phyloP scores from a whole-genome alignment of 2,888 invertebrate species.

The Volucella inflata region DNA sequence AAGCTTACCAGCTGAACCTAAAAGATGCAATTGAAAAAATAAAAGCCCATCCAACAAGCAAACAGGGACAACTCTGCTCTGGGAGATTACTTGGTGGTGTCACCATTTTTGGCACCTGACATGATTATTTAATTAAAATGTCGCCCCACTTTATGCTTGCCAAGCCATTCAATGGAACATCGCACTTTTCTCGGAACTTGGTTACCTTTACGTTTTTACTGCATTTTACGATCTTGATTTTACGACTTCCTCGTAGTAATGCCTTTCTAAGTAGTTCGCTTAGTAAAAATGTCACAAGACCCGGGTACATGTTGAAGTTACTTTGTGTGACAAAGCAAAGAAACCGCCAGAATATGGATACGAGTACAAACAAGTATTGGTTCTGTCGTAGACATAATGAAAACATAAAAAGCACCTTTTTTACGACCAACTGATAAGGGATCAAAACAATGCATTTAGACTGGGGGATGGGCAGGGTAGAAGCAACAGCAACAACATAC shows the following conservation, averaged over 20 bases:
- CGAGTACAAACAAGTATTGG: background rate
- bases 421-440: constrained; percentile 62
- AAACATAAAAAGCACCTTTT: constrained; percentile 57
- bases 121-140: constrained; percentile 52
- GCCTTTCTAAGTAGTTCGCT: constrained; percentile 55
- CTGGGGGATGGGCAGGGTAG: background rate
- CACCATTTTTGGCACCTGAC: constrained; percentile 35
- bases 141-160: constrained; percentile 7
- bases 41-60: background rate
- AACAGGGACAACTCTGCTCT: background rate
- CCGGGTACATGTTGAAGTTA: constrained; percentile 23
- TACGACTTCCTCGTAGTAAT: constrained; percentile 46
- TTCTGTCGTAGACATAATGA: constrained; percentile 41
- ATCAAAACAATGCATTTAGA: constrained; percentile 61
- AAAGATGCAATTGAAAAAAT: background rate
- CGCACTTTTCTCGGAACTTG: constrained; percentile 30
- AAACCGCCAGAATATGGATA: constrained; percentile 34
- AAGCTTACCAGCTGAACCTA: background rate
- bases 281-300: constrained; percentile 57
- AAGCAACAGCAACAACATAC: constrained; percentile 30
- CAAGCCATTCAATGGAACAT: constrained; percentile 34
- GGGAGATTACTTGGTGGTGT: constrained; percentile 8
- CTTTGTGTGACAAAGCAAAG: constrained; percentile 40
- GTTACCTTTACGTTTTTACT: constrained; percentile 16
- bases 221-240: constrained; percentile 49